Percentiles rank a stretch among this genome's conserved stretches.
phyloP scores from a whole-genome alignment of 2,888 invertebrate species.

The Machimus atricapillus region DNA sequence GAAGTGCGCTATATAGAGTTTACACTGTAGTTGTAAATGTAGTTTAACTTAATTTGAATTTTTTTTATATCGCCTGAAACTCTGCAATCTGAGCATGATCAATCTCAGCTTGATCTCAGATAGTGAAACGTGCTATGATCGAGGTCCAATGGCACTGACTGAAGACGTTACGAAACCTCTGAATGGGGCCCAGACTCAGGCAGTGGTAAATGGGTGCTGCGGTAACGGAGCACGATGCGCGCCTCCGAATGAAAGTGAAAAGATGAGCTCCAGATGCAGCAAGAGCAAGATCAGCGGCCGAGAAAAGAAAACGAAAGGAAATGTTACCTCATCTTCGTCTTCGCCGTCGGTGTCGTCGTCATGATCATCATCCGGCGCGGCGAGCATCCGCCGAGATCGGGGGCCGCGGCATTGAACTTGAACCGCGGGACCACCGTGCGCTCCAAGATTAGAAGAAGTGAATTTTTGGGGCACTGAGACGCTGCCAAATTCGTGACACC shows the following conservation, averaged over 20 bases:
- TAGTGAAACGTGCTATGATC: slow-evolving; percentile 2
- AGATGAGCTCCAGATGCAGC: neutral
- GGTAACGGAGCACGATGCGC: neutral
- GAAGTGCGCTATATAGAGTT: no score
- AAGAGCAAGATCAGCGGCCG: neutral
- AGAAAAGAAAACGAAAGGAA: neutral
- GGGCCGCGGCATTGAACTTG: slow-evolving; percentile 41
- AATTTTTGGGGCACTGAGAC: neutral
- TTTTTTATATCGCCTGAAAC: neutral
- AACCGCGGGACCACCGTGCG: neutral
- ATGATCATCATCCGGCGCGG: neutral
- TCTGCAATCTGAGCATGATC: neutral
- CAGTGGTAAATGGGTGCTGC: neutral
- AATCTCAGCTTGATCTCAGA: neutral
- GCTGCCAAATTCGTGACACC: neutral
- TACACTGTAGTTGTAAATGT: no score
- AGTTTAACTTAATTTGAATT: neutral
- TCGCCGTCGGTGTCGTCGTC: neutral
- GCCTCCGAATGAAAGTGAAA: slow-evolving; percentile 30
- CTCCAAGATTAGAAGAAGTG: neutral
- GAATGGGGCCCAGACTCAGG: neutral
- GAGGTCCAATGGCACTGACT: neutral
- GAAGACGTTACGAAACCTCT: neutral
- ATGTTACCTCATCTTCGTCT: neutral
- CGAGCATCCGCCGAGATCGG: slow-evolving; percentile 1